These are phyloP conservation scores for Alectoris magna DNA, from an alignment of 2,797 vertebrate species.

Conservation along the genomic window DNA sequence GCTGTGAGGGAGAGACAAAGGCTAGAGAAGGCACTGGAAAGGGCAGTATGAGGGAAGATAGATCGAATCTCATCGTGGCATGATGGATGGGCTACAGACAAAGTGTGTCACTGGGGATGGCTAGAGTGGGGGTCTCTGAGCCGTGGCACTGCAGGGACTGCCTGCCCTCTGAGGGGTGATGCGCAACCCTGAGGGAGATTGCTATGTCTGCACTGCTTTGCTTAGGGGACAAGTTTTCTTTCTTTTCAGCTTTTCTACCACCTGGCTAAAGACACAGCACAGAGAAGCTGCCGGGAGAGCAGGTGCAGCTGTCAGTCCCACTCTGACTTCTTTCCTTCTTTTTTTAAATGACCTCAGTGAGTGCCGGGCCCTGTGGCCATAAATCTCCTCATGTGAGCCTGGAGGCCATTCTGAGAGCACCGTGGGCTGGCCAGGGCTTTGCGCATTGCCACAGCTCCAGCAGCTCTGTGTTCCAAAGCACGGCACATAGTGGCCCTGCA, in stretches of 20 bases:
- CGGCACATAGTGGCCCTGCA: background rate
- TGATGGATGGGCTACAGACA: background rate
- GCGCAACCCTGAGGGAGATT: too few species aligned
- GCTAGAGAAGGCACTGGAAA: background rate
- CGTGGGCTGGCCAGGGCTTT: background rate
- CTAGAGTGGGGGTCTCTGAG: background rate
- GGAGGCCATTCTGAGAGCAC: background rate
- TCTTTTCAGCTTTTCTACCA: background rate
- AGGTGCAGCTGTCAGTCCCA: background rate
- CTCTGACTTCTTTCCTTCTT: background rate
- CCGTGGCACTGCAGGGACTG: background rate
- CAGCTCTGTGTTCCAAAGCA: background rate
- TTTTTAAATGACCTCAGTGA: background rate
- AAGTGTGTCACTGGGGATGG: fast-evolving
- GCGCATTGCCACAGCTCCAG: background rate
- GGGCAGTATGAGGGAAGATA: background rate
- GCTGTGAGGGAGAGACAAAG: background rate
- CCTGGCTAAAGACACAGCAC: background rate
- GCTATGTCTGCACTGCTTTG: background rate
- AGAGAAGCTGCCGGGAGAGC: background rate
- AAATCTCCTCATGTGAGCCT: background rate
- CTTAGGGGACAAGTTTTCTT: background rate
- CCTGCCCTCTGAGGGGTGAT: background rate
- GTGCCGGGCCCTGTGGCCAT: background rate
- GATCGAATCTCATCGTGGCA: background rate